Conservation (phyloP, 2,797 vertebrate species). For the Naso thynnoides region DNA sequence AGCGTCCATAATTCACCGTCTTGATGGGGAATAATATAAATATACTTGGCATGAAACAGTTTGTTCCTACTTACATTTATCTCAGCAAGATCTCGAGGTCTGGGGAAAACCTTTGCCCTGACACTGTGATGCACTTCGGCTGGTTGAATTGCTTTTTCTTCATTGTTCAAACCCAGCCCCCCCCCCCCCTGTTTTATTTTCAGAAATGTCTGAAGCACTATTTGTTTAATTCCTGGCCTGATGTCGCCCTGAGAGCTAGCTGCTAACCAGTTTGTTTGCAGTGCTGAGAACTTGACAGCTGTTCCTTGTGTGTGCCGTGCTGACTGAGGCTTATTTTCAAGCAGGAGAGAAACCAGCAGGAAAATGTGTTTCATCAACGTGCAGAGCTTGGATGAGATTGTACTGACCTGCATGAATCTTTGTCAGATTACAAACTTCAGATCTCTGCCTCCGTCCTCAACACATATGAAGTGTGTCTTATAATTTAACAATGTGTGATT, state of each 20-base stretch:
- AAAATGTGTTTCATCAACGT: background rate
- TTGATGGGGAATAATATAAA: background rate
- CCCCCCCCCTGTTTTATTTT: constrained; percentile 47
- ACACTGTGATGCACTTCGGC: background rate
- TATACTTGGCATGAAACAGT: background rate
- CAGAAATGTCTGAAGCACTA: constrained; percentile 35
- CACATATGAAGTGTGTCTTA: too few relatives aligned
- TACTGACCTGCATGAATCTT: background rate
- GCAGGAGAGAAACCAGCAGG: background rate
- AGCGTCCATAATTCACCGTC: background rate
- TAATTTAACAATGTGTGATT: too few relatives aligned
- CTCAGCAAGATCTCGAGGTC: background rate
- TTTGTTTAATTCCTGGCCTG: constrained; percentile 51
- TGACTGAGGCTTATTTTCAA: constrained; percentile 13
- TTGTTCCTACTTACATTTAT: background rate
- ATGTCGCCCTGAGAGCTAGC: constrained; percentile 29
- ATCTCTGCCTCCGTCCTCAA: too few relatives aligned
- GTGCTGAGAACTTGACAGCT: constrained; percentile 41
- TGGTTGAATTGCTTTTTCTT: constrained; percentile 6
- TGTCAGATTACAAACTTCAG: background rate
- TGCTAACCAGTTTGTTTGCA: constrained; percentile 41
- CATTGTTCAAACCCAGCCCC: constrained; percentile 8
- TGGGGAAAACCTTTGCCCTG: background rate
- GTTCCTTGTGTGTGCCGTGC: constrained; percentile 30
- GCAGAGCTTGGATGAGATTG: background rate